Evolutionary conservation across 2,888 invertebrate species (phyloP), one percentile per base, ranked within the genome.

Genomic region (Monoplex corrugatus): DNA sequence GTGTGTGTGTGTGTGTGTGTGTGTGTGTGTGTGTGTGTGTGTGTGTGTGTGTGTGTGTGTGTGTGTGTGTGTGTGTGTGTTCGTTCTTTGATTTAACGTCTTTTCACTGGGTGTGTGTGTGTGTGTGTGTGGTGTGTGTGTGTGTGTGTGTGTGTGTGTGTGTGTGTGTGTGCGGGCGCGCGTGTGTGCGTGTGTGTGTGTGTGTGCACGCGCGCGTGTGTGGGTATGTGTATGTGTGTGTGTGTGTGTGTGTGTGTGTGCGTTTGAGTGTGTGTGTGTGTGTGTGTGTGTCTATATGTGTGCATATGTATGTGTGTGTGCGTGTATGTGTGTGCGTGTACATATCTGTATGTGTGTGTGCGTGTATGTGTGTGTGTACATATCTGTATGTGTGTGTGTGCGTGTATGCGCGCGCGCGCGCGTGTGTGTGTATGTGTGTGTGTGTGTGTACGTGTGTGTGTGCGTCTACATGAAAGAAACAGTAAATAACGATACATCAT

Each of bases 401-500:
- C 32, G n/a, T 44, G 44, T 44, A 2, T 78, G 32, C 8, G 45
- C 19, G 83, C n/a, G 8, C 19, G 63, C 63, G 86, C 63, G 63
- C 40, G 86, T 87, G 72, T 72, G 68, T 87, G 72, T 43, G 44
- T 87, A 40, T 87, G 86, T 87, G 72, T 87, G 75, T 87, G 72
- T 75, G 86, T 87, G 45, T 78, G 72, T 86, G 68, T 86, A n/a
- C 35, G 80, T 40, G 28, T 38, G 40, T 80, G 80, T 80, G 40
- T 80, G 80, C 23, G 83, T 32, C 13, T 40, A 35, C 13, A 40
- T 23, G 32, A 16, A 6, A 38, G 40, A 38, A 38, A 82, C 35
- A 38, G 82, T 38, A 23, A 38, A 23, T 16, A 38, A 38, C n/a
- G n/a, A n/a, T n/a, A n/a, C n/a, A n/a, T n/a, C n/a, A n/a, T n/a